These are phyloP conservation scores for Oedothorax gibbosus DNA, from an alignment of 1,140 invertebrate species.

Conservation along the genomic window DNA sequence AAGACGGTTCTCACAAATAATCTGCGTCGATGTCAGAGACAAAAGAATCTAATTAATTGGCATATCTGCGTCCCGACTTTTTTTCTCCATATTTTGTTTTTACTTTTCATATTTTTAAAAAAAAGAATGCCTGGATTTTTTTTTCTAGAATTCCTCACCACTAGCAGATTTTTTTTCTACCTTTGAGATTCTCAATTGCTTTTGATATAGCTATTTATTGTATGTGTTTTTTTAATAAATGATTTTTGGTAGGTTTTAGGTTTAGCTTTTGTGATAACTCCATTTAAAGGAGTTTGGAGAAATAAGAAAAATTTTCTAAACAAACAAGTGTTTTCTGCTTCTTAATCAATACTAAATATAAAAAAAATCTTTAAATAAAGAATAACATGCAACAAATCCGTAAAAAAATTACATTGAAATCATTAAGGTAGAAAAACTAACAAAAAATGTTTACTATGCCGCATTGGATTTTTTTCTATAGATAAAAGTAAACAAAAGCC, in stretches of 20 bases:
- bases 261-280: too few species aligned
- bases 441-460: too few species aligned
- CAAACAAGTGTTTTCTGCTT: too few species aligned
- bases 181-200: background rate
- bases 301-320: too few species aligned
- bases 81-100: constrained; percentile 35
- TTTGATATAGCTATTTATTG: background rate
- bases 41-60: constrained; percentile 58
- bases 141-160: constrained; percentile 19
- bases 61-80: constrained; percentile 53
- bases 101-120: constrained; percentile 2
- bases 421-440: too few species aligned
- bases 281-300: too few species aligned
- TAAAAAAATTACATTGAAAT: too few species aligned
- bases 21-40: constrained; percentile 56
- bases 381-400: too few species aligned
- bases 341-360: too few species aligned
- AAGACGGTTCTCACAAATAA: constrained; percentile 43
- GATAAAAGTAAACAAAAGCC: too few species aligned
- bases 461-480: too few species aligned
- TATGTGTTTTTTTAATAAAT: background rate
- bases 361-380: too few species aligned
- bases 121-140: background rate
- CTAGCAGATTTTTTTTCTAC: constrained; percentile 34
- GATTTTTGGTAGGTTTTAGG: background rate